A percentile compares a stretch with the other conserved stretches of the same genome.
Evolutionary conservation across 2,888 invertebrate species (phyloP).

Genomic region (Cosmopolites sordidus): DNA sequence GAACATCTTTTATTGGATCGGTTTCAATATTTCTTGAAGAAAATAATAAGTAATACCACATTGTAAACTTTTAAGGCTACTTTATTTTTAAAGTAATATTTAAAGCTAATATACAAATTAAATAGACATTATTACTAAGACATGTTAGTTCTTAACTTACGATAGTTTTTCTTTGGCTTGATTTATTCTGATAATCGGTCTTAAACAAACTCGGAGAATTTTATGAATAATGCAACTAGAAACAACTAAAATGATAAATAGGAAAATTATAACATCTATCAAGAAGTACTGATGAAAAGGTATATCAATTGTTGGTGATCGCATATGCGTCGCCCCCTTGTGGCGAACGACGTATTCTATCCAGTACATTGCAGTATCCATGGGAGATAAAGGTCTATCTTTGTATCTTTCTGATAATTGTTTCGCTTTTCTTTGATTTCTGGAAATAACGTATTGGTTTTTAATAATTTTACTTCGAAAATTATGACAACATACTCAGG

Average conservation of each 20-base stretch:
- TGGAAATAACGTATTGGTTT: slow-evolving; percentile 28
- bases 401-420: slow-evolving; percentile 51
- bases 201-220: neutral
- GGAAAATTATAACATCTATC: slow-evolving; percentile 54
- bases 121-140: no score
- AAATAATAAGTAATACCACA: no score
- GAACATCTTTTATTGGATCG: no score
- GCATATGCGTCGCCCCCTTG: slow-evolving; percentile 53
- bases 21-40: no score
- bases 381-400: slow-evolving; percentile 55
- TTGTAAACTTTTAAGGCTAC: no score
- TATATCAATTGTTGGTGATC: slow-evolving; percentile 54
- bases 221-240: neutral
- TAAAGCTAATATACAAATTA: no score
- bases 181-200: neutral
- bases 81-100: no score
- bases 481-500: slow-evolving; percentile 54
- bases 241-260: slow-evolving; percentile 18
- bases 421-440: slow-evolving; percentile 43
- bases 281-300: slow-evolving; percentile 54
- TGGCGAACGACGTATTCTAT: slow-evolving; percentile 61
- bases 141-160: neutral
- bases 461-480: no score
- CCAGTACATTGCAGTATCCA: slow-evolving; percentile 62
- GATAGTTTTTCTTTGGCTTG: neutral